phyloP scores from a whole-genome alignment of 2,113 vertebrate genomes.

The Serilophus lunatus region DNA sequence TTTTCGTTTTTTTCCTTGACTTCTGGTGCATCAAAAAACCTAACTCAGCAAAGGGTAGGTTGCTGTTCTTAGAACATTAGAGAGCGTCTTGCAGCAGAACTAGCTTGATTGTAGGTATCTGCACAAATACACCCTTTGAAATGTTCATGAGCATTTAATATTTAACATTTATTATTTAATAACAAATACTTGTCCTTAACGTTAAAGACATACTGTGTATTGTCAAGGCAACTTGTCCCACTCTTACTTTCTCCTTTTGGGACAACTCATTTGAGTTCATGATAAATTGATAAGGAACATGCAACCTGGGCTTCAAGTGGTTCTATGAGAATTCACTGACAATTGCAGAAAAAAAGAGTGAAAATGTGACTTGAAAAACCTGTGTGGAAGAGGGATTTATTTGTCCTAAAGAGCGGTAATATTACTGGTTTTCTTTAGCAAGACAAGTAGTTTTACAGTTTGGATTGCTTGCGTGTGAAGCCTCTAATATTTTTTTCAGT shows the following conservation, averaged over 20 bases:
- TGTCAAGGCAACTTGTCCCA: fast-evolving
- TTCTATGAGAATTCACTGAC: background rate
- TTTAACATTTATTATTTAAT: background rate
- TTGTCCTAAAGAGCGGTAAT: background rate
- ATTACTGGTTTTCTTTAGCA: background rate
- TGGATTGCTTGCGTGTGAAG: background rate
- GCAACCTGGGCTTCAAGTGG: background rate
- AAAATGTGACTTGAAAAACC: background rate
- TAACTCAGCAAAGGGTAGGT: background rate
- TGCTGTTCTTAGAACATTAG: background rate
- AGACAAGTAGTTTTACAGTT: background rate
- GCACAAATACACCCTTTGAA: background rate
- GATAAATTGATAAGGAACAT: background rate
- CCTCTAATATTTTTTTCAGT: background rate
- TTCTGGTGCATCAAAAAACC: background rate
- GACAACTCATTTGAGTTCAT: background rate
- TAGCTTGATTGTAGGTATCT: background rate
- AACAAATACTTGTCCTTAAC: background rate
- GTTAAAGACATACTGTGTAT: background rate
- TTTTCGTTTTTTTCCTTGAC: background rate
- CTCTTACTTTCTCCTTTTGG: background rate
- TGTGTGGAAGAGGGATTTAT: background rate
- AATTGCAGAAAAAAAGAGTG: background rate
- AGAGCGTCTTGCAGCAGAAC: background rate
- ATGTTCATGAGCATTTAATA: background rate